Evolutionary conservation across 2,888 invertebrate species (phyloP).

Genomic region (Trichopoda pennipes): DNA sequence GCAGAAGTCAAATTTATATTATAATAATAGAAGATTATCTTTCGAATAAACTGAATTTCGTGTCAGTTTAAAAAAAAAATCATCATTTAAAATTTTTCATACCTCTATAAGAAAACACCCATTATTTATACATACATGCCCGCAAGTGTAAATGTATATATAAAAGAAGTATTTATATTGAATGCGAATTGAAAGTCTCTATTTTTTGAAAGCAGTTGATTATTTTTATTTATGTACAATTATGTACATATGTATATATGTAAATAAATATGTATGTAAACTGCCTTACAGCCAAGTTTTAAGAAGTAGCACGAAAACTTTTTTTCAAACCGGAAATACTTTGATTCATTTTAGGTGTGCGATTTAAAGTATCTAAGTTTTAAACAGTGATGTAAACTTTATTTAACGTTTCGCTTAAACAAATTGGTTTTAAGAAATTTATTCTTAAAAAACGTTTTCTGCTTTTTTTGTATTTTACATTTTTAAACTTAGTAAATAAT

Average conservation of each 20-base stretch:
- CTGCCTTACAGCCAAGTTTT: not conserved
- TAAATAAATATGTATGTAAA: not conserved
- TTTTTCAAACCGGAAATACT: not conserved
- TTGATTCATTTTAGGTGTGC: not conserved
- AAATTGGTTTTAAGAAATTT: too few relatives aligned
- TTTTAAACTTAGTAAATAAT: not conserved
- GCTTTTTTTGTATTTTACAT: not conserved
- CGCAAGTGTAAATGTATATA: not conserved
- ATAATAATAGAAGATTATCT: too few relatives aligned
- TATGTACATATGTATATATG: not conserved
- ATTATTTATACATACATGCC: not conserved
- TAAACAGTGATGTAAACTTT: not conserved
- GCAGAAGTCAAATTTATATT: too few relatives aligned
- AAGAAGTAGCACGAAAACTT: not conserved
- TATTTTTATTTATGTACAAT: not conserved
- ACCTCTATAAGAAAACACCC: too few relatives aligned
- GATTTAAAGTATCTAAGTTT: not conserved
- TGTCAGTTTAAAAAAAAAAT: too few relatives aligned
- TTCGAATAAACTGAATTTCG: too few relatives aligned
- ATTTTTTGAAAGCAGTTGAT: conserved; percentile 1
- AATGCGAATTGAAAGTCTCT: not conserved
- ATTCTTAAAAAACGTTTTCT: too few relatives aligned
- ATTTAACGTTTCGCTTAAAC: too few relatives aligned
- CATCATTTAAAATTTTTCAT: too few relatives aligned
- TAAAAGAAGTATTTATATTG: not conserved